Base-by-base conservation (phyloP, 2,888 invertebrate species). In the Drosophila nigricruria region DNA sequence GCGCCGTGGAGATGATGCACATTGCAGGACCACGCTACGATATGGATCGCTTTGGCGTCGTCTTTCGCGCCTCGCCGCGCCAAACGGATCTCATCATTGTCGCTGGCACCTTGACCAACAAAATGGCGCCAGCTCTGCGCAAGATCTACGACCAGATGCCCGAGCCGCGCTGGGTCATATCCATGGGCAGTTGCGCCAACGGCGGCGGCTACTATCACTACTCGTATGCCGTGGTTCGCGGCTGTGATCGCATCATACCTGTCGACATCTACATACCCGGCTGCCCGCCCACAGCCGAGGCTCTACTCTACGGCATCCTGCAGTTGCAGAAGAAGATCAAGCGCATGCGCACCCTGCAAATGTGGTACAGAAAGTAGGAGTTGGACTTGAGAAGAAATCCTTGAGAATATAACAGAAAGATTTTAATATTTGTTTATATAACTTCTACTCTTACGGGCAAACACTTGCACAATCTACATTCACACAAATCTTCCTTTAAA, bases 1-100 rank as follows among this genome's bases (percentile, higher is more conserved):
- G 99, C 94, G 99, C 99, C 73, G 99, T 99, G 6, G 99, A 99
- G 93, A 99, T 99, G 99, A 99, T 99, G 99, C 99, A 99, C 94
- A 98, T 99, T 64, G 99, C 99, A 73, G 99, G 99, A 18, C 99
- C 99, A 1, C 95, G 99, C 86, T 99, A 99, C 92, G 99, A 99
- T 92, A 99, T 99, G 99, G 99, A 99, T 95, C 96, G 98, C 93
- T 97, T 96, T 94, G 99, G 99, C 91, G 98, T 99, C 25, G 98
- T 99, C 6, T 99, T 99, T 92, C 95, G 99, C 92, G 99, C 99
- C 5, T 98, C 98, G 42, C 99, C 99, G 1, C 95, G 99, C 63
- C 99, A 99, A 93, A 95, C 98, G 47, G 99, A 99, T 94, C 96
- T 98, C 42, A 98, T 99, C 91, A 99, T 99, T 92, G 98, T 99